These are phyloP conservation scores for Nomada goodeniana DNA, from an alignment of 2,888 invertebrate genomes.

Conservation along the genomic window DNA sequence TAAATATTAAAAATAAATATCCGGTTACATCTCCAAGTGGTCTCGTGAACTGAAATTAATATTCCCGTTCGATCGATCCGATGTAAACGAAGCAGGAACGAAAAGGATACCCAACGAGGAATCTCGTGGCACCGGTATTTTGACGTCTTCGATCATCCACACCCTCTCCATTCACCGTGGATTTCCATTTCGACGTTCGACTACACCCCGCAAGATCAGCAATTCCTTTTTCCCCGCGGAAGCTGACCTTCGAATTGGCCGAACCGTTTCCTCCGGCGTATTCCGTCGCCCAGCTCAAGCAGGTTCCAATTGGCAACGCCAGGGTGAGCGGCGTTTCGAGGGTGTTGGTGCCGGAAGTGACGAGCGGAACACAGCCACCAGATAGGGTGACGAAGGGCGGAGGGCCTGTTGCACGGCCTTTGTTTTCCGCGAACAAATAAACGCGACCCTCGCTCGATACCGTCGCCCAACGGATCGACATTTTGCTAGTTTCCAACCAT, in stretches of 20 bases:
- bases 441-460: constrained; percentile 65
- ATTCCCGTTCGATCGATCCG: constrained; percentile 14
- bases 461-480: constrained; percentile 61
- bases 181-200: constrained; percentile 11
- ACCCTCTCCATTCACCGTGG: not conserved
- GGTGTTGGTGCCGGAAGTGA: constrained; percentile 50
- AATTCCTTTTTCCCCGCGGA: not conserved
- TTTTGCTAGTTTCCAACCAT: constrained; percentile 52
- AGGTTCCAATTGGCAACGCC: constrained; percentile 34
- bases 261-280: constrained; percentile 5
- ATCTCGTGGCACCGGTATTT: not conserved
- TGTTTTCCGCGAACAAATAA: constrained; percentile 71
- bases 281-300: constrained; percentile 22
- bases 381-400: constrained; percentile 51
- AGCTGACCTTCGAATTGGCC: constrained; percentile 12
- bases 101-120: not conserved
- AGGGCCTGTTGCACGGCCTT: constrained; percentile 74
- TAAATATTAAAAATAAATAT: not conserved
- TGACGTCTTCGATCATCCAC: not conserved
- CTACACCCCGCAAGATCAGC: not conserved
- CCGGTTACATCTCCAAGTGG: constrained; percentile 1
- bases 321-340: constrained; percentile 16
- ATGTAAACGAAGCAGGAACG: not conserved
- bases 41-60: not conserved
- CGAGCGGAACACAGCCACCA: constrained; percentile 35